Conservation (phyloP, 2,113 vertebrate species). For the Tenebrosternarchus preto region DNA sequence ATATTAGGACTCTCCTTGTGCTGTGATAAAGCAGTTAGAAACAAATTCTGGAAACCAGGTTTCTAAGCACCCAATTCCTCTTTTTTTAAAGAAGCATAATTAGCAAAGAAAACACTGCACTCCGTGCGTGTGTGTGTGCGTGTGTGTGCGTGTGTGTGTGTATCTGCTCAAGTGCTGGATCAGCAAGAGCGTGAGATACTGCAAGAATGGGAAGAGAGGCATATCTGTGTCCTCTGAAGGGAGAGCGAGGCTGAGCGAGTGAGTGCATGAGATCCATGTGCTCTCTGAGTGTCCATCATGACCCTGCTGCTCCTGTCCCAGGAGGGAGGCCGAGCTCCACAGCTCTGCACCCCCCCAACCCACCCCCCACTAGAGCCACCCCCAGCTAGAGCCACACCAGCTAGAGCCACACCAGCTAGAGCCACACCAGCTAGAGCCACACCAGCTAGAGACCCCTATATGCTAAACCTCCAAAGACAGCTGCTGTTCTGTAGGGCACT, state of each 20-base stretch:
- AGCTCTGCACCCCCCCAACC: slow-evolving; percentile 42
- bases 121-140: no score
- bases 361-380: no score
- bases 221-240: not conserved
- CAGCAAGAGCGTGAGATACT: slow-evolving; percentile 28
- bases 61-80: no score
- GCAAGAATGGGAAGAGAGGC: slow-evolving; percentile 5
- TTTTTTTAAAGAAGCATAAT: no score
- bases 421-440: not conserved
- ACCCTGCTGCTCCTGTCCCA: slow-evolving; percentile 26
- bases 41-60: no score
- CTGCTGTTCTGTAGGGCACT: not conserved
- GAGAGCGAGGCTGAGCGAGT: not conserved
- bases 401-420: slow-evolving; percentile 1
- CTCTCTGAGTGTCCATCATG: slow-evolving; percentile 29
- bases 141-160: no score
- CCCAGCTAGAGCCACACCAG: no score
- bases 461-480: not conserved
- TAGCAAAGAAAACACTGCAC: no score
- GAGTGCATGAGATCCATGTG: slow-evolving; percentile 43
- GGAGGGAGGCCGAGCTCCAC: slow-evolving; percentile 22
- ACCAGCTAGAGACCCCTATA: no score
- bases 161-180: not conserved
- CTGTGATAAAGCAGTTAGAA: no score
- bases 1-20: no score